Conservation (phyloP, 2,113 vertebrate genomes). For the Myrmophylax atrothorax region DNA sequence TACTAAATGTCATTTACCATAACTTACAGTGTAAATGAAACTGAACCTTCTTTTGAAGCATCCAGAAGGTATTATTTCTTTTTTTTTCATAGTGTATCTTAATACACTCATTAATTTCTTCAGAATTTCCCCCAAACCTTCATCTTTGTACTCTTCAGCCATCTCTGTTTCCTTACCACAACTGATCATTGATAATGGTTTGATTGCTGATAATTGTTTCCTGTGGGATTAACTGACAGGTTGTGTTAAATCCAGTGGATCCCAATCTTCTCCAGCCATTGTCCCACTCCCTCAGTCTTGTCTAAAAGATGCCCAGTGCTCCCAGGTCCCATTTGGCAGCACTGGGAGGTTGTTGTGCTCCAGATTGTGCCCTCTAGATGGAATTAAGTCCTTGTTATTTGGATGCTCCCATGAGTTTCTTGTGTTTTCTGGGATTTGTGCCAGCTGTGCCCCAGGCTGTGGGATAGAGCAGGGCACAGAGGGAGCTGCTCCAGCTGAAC, state of each 20-base stretch:
- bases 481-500: background rate
- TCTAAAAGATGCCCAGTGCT: background rate
- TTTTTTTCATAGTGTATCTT: conserved; percentile 39
- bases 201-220: background rate
- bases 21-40: conserved; percentile 84
- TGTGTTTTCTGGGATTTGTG: background rate
- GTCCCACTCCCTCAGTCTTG: background rate
- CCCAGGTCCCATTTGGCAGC: background rate
- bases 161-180: background rate
- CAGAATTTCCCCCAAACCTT: conserved; percentile 37
- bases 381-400: background rate
- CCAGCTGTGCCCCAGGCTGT: background rate
- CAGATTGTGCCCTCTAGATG: background rate
- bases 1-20: conserved; percentile 78
- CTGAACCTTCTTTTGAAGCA: conserved; percentile 80
- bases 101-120: conserved; percentile 53
- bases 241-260: conserved; percentile 50
- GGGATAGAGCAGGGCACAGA: background rate
- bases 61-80: conserved; percentile 81
- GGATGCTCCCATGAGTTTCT: background rate
- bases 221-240: background rate
- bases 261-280: conserved; percentile 35
- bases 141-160: conserved; percentile 8
- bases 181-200: too few relatives aligned
- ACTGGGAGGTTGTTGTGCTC: background rate